Base-by-base conservation (phyloP, 2,113 vertebrate species). In the Gobius niger region DNA sequence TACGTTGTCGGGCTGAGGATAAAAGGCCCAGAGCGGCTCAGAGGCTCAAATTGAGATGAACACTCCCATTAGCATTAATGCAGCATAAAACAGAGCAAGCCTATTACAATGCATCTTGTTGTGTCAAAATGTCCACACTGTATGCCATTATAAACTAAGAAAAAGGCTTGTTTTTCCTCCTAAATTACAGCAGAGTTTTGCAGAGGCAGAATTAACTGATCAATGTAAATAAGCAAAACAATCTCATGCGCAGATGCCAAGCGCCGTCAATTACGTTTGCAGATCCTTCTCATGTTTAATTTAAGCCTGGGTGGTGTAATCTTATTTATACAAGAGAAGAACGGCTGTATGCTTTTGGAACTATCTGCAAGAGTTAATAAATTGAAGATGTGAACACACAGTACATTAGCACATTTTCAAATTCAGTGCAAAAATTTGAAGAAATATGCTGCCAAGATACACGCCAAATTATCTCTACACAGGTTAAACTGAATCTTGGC, bases 91-190 rank as follows among this genome's bases (percentile, higher is more conserved):
- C 50, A 9, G 56, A 61, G 52, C 16, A 57, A 65, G n/a, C n/a
- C 46, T 53, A 67, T 74, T 67, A 68, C 44, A 15, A 9, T 64
- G 60, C 63, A 63, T 72, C 49, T 72, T 42, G 74, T 67, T 72
- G 68, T 73, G 61, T 70, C 60, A 65, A 64, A 62, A 81, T 70
- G 68, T 15, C 7, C 13, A 47, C 65, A 63, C 69, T 67, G 47
- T 70, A 42, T 60, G 5, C 10, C 62, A 13, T 7, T 3, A 16
- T 13, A 34, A 67, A 73, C 40, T 53, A 59, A 15, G 65, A 11
- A 59, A 67, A 66, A 63, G 61, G 6, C 67, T 15, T 53, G 63
- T 62, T 47, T 65, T 62, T 79, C 65, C 64, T 42, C 54, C 46
- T 60, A 16, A 42, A 44, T 51, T 73, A 72, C 68, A 71, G 67